A percentile compares a stretch with the other conserved stretches of the same genome.
Evolutionary conservation across 2,797 vertebrate species (phyloP).

Genomic region (Arrhamphus sclerolepis): DNA sequence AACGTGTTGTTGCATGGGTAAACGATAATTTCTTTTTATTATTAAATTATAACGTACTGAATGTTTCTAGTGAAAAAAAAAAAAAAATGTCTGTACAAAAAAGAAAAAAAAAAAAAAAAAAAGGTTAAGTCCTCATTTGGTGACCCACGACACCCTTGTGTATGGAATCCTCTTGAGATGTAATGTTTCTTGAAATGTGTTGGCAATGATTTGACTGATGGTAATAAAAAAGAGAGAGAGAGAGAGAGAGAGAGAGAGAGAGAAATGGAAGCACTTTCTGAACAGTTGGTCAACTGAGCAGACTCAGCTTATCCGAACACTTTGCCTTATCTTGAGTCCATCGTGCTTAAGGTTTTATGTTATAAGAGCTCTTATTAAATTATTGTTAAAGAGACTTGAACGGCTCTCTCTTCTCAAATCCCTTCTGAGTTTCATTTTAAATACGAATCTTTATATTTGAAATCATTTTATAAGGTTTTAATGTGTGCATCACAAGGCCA

Average conservation of each 20-base stretch:
- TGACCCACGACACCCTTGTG: constrained; percentile 47
- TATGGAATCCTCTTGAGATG: constrained; percentile 49
- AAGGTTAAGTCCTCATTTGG: constrained; percentile 43
- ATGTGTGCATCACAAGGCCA: constrained; percentile 45
- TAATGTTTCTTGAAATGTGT: constrained; percentile 42
- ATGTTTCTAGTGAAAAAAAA: constrained; percentile 66
- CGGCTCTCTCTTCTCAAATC: constrained; percentile 37
- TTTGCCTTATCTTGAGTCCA: constrained; percentile 83
- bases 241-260: not conserved
- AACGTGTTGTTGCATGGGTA: constrained; percentile 72
- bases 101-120: constrained; percentile 7
- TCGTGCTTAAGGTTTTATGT: constrained; percentile 76
- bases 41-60: constrained; percentile 66
- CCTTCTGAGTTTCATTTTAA: constrained; percentile 60
- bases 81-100: constrained; percentile 47
- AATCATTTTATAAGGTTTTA: constrained; percentile 39
- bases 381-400: constrained; percentile 44
- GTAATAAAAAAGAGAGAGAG: constrained; percentile 24
- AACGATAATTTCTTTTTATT: constrained; percentile 34
- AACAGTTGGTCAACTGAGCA: constrained; percentile 76
- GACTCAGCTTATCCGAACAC: constrained; percentile 79
- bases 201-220: constrained; percentile 64
- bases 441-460: constrained; percentile 42
- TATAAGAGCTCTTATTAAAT: constrained; percentile 64
- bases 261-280: constrained; percentile 76